Conservation (phyloP, 2,888 invertebrate genomes). For the Leptopilina syphax region DNA sequence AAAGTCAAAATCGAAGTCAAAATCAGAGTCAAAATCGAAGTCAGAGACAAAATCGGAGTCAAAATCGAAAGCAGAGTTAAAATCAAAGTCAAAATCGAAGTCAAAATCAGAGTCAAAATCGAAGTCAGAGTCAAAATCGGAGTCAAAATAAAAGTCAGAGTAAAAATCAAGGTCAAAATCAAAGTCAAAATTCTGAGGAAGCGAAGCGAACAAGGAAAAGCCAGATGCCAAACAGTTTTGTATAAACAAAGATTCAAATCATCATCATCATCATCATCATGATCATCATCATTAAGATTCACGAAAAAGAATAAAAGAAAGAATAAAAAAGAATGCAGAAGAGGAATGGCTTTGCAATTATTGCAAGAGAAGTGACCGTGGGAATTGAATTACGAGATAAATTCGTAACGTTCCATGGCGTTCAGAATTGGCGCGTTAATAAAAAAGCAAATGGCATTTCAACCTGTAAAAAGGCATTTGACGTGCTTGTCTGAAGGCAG, state of each 20-base stretch:
- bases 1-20: too few species aligned
- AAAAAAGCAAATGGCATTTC: constrained; percentile 54
- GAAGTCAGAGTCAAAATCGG: too few species aligned
- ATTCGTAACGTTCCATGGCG: constrained; percentile 63
- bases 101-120: too few species aligned
- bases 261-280: too few species aligned
- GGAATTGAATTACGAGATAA: constrained; percentile 74
- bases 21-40: too few species aligned
- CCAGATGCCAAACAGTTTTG: background rate
- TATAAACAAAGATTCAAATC: background rate
- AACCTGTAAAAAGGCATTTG: constrained; percentile 43
- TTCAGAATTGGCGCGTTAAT: constrained; percentile 49
- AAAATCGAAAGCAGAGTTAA: too few species aligned
- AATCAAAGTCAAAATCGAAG: too few species aligned
- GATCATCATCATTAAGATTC: too few species aligned
- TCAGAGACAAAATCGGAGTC: too few species aligned
- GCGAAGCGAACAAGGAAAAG: background rate
- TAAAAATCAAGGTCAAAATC: too few species aligned
- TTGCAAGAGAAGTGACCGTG: constrained; percentile 70
- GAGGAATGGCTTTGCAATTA: constrained; percentile 66
- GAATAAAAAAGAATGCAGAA: constrained; percentile 53
- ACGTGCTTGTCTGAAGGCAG: constrained; percentile 25
- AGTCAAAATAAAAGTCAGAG: too few species aligned
- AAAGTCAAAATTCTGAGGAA: background rate
- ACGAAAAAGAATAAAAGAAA: too few species aligned